Evolutionary conservation across 2,113 vertebrate species (phyloP), one percentile per base, ranked within the genome.

Genomic region (Zingel zingel): DNA sequence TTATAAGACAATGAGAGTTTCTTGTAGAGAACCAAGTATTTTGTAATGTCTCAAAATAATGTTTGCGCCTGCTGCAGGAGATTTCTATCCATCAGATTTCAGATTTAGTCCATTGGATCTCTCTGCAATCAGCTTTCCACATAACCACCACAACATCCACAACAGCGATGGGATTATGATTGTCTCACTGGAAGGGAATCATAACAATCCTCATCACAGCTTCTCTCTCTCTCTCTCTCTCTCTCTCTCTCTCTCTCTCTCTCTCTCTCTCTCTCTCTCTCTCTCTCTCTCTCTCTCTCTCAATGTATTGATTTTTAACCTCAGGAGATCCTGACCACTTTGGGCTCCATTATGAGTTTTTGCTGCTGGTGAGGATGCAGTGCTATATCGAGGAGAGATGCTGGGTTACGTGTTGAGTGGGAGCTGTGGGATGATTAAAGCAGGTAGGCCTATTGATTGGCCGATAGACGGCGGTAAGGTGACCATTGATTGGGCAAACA

Each of bases 401-500:
- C 79, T 63, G 82, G 81, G 74, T 16, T 65, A 13, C 79, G 83
- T 85, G 72, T 83, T 69, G 74, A 50, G 51, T 68, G 45, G 74
- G 63, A 82, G 79, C 66, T 71, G 64, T 61, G 27, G 59, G 54
- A 48, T 86, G 92, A 94, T 93, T 91, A 91, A 91, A 88, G 79
- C 77, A 78, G 83, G 83, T 84, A 85, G 74, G n/a, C 43, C 12
- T 92, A 95, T 95, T 89, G 93, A 94, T 85, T 77, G 83, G 87
- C 50, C 74, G 82, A 86, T 53, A 81, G 88, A 53, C 75, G 48
- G 86, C 83, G 39, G 86, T 81, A 27, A 88, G 91, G 77, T 80
- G 84, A 79, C 19, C 77, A 94, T 92, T 80, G 94, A 95, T 94
- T 84, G 74, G 39, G 68, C 84, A 87, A 91, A 92, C 86, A 90